Evolutionary conservation across 2,888 invertebrate species (phyloP), one percentile per base, ranked within the genome.

Genomic region (Polydrusus cervinus): DNA sequence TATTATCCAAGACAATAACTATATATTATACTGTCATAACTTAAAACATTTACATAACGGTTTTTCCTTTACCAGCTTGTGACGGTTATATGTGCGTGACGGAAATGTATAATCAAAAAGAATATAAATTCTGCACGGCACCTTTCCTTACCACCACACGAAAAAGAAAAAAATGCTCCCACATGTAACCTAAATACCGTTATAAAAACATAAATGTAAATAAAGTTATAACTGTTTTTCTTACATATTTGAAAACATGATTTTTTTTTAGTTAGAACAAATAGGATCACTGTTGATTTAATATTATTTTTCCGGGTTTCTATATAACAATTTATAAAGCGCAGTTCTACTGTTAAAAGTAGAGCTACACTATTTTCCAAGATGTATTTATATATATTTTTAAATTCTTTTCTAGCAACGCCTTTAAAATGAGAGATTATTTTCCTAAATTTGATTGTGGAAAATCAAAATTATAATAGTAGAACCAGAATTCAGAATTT

Each of bases 11-110:
- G 53, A 53, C 53, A 53, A 53, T 53, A 53, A 25, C 53, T 53
- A 20, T 53, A 53, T 53, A 53, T 53, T 53, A 53, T 53, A 53
- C 53, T 9, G 53, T 30, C 53, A 53, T 53, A 53, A 53, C 53
- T 53, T 53, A 20, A 25, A 6, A 25, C 53, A 53, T 53, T 53
- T 53, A 53, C 53, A 53, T 53, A 53, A 53, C 53, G n/a, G 53
- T 25, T 53, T 53, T 30, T 10, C 18, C 25, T 53, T 53, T 20
- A 20, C 20, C 18, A 51, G 20, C 20, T 18, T 20, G 51, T 20
- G 20, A 25, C n/a, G 53, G 25, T 20, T 20, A 30, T n/a, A n/a
- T 13, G 53, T 53, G 53, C 53, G 53, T 53, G 53, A 53, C 53
- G 53, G 53, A 53, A 53, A 53, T 53, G 25, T 30, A 53, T 11